Conservation (phyloP, 2,797 vertebrate genomes). For the Aeoliscus strigatus region DNA sequence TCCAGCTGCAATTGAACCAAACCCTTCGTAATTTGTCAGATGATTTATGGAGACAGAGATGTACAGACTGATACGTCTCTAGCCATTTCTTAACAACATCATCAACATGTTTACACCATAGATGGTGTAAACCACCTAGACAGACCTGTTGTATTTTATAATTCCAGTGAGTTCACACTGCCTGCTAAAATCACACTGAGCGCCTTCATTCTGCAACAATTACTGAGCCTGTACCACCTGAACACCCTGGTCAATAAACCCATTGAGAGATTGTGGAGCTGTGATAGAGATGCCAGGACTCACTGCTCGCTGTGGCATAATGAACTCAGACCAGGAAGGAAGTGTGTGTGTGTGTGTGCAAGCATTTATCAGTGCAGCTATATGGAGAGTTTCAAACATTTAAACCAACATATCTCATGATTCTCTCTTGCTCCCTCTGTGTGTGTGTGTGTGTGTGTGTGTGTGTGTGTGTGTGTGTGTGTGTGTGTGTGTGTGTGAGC, state of each 20-base stretch:
- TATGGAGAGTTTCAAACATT: slow-evolving; percentile 37
- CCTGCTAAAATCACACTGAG: slow-evolving; percentile 53
- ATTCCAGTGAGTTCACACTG: slow-evolving; percentile 32
- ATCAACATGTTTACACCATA: too few species aligned
- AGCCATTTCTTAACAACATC: too few species aligned
- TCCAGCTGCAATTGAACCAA: too few species aligned
- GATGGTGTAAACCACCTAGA: too few species aligned
- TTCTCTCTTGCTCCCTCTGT: too few species aligned
- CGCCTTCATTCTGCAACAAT: slow-evolving; percentile 57
- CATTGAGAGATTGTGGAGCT: slow-evolving; percentile 35
- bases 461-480: slow-evolving; percentile 13
- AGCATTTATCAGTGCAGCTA: slow-evolving; percentile 12
- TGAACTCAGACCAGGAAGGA: slow-evolving; percentile 54
- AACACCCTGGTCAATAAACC: slow-evolving; percentile 56
- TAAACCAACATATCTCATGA: too few species aligned
- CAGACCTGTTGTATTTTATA: too few species aligned
- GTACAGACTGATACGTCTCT: too few species aligned
- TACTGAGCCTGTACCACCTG: slow-evolving; percentile 45
- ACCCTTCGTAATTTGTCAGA: too few species aligned
- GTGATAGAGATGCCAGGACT: slow-evolving; percentile 47
- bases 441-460: too few species aligned
- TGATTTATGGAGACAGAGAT: too few species aligned
- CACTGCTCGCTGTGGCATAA: slow-evolving; percentile 53
- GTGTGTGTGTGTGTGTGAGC: slow-evolving; percentile 63
- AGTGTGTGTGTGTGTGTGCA: slow-evolving; percentile 13